Conservation (phyloP, 2,797 vertebrate genomes). For the Kryptolebias ocellatus region DNA sequence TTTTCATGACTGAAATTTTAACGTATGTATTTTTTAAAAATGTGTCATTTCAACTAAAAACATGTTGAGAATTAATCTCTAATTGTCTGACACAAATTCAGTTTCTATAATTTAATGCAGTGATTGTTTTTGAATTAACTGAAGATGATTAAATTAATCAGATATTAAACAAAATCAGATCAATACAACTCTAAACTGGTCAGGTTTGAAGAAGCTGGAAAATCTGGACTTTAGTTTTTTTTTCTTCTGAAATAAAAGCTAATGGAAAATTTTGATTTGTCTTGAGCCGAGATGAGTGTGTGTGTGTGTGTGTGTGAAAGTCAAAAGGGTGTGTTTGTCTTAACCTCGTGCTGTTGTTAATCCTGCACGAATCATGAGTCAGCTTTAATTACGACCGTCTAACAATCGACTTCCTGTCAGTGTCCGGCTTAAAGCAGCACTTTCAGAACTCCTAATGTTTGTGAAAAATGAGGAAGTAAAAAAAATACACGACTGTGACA, state of each 20-base stretch:
- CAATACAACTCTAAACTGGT: background rate
- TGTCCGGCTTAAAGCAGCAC: background rate
- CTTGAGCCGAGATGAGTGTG: background rate
- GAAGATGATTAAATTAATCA: background rate
- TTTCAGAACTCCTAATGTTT: conserved; percentile 25
- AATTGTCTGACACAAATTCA: background rate
- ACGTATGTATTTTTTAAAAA: background rate
- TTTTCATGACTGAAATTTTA: background rate
- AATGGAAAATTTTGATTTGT: conserved; percentile 5
- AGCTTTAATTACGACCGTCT: conserved; percentile 2
- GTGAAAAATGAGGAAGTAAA: background rate
- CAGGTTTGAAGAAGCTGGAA: background rate
- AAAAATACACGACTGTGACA: conserved; percentile 2
- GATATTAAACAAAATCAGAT: background rate
- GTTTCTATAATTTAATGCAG: background rate
- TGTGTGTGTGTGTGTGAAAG: background rate
- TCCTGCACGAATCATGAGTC: conserved; percentile 9
- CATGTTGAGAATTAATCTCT: background rate
- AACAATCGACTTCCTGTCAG: background rate
- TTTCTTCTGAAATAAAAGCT: background rate
- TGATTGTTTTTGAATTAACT: too few relatives aligned
- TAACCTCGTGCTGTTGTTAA: too few relatives aligned
- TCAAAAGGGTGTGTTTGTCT: conserved; percentile 5
- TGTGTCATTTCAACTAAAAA: background rate
- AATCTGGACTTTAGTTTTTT: too few relatives aligned